Conservation (phyloP, 2,797 vertebrate species). For the Mus minutoides region DNA sequence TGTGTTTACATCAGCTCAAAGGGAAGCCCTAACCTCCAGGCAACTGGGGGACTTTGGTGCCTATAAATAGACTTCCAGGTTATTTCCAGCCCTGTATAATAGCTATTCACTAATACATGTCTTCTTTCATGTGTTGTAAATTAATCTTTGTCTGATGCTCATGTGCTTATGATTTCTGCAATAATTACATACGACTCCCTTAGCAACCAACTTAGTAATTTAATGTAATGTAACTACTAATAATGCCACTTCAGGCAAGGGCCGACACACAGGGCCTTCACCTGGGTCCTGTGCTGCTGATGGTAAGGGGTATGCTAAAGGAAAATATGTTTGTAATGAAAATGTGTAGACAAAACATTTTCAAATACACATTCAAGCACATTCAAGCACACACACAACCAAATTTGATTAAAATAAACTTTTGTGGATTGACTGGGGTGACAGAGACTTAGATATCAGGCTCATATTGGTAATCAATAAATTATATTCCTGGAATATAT, state of each 20-base stretch:
- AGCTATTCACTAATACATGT: conserved; percentile 37
- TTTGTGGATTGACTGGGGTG: not conserved
- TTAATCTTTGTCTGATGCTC: conserved; percentile 13
- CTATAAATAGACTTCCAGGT: conserved; percentile 83
- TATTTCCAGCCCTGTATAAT: conserved; percentile 69
- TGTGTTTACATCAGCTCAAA: conserved; percentile 82
- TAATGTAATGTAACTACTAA: not conserved
- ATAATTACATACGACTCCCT: conserved; percentile 46
- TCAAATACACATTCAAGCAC: not conserved
- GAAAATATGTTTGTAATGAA: conserved; percentile 14
- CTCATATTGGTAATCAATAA: not conserved
- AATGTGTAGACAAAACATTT: not conserved
- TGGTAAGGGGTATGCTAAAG: not conserved
- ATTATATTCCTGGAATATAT: not conserved
- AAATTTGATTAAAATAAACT: conserved; percentile 4
- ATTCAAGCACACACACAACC: not conserved
- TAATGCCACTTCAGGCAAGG: not conserved
- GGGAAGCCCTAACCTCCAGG: conserved; percentile 82
- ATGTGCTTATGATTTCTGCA: conserved; percentile 21
- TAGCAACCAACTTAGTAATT: not conserved
- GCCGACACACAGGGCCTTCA: not conserved
- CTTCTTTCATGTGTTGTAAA: conserved; percentile 36
- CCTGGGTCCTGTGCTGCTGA: not conserved
- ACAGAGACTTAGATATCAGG: not conserved
- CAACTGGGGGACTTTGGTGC: conserved; percentile 51